Evolutionary conservation across 2,797 vertebrate species (phyloP).

Genomic region (Sebastes steindachneri): DNA sequence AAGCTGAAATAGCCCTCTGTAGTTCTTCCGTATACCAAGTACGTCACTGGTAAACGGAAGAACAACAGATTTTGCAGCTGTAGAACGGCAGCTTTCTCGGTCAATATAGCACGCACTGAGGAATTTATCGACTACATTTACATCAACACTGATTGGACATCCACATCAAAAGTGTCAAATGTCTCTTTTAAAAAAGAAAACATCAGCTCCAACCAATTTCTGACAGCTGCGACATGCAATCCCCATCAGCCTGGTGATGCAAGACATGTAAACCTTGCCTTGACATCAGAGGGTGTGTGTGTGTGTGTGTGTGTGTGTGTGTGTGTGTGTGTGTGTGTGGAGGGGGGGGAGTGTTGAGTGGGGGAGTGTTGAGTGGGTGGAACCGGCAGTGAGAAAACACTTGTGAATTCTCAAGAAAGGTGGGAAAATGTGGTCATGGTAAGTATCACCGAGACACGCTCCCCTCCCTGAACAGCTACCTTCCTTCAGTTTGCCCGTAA

Average conservation of each 20-base stretch:
- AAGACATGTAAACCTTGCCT: constrained; percentile 22
- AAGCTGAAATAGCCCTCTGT: too few species aligned
- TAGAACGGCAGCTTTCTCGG: too few species aligned
- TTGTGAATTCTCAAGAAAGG: constrained; percentile 25
- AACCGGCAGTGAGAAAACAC: constrained; percentile 27
- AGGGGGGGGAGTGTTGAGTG: neutral
- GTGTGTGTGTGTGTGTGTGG: neutral
- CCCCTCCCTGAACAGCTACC: neutral
- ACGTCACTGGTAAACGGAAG: too few species aligned
- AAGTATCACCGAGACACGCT: neutral
- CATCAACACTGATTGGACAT: too few species aligned
- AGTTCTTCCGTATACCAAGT: too few species aligned
- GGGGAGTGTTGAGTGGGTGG: neutral
- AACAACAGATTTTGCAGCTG: too few species aligned
- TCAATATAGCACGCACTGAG: too few species aligned
- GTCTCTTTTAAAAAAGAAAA: neutral
- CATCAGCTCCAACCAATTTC: neutral
- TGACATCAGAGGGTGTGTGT: neutral
- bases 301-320: neutral
- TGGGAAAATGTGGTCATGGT: constrained; percentile 26
- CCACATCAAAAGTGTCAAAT: too few species aligned
- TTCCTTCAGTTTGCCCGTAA: constrained; percentile 43
- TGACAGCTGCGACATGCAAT: neutral
- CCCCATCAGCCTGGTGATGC: constrained; percentile 4
- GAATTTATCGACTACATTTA: too few species aligned